Conservation (phyloP, 92 coral and sea anemone genomes). For the Hydrozoanthus gracilis region DNA sequence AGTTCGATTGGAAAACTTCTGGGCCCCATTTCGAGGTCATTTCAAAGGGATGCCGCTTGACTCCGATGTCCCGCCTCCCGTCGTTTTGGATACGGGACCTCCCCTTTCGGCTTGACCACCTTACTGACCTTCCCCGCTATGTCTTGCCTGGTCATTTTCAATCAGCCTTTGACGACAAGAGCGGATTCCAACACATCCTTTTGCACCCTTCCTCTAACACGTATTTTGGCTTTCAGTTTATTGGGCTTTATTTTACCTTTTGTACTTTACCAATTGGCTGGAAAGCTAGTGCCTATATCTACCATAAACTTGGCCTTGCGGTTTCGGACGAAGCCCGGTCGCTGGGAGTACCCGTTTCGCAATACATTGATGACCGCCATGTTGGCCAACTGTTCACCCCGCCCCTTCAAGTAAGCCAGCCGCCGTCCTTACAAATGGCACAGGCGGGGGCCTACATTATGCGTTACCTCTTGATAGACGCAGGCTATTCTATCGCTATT, state of each 20-base stretch:
- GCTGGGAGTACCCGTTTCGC: slow-evolving; percentile 51
- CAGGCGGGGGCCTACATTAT: slow-evolving; percentile 57
- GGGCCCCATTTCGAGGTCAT: too few species aligned
- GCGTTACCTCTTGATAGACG: slow-evolving; percentile 59
- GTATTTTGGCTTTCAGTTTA: slow-evolving; percentile 36
- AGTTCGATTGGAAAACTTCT: too few species aligned
- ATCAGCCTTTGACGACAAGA: background rate
- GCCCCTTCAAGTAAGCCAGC: background rate
- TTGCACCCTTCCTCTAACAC: background rate
- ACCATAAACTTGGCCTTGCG: slow-evolving; percentile 37
- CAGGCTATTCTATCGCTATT: slow-evolving; percentile 51
- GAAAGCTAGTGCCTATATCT: slow-evolving; percentile 54
- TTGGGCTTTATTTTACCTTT: slow-evolving; percentile 19
- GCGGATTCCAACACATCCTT: slow-evolving; percentile 34
- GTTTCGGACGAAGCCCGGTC: slow-evolving; percentile 53
- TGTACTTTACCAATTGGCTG: slow-evolving; percentile 51
- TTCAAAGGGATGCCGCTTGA: too few species aligned
- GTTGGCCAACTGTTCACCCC: background rate
- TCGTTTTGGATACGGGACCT: too few species aligned
- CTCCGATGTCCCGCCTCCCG: too few species aligned
- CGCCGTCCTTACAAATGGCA: background rate
- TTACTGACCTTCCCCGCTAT: background rate
- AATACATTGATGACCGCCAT: slow-evolving; percentile 55
- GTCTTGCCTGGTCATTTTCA: slow-evolving; percentile 17
- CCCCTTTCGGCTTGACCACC: background rate